Conservation (phyloP, 2,797 vertebrate species). For the Sebastes minor region DNA sequence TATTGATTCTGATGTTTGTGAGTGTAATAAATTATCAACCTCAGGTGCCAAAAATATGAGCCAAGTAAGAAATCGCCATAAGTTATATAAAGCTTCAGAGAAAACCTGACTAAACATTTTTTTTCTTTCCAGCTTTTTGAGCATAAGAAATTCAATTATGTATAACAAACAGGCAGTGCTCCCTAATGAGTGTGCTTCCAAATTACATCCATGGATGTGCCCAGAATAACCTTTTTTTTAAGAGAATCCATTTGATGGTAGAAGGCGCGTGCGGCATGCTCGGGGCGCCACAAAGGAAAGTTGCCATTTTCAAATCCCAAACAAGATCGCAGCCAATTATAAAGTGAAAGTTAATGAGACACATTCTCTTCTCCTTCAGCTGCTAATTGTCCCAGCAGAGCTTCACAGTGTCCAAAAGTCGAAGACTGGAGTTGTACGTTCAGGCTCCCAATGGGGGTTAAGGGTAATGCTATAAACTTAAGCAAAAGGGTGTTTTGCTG, state of each 20-base stretch:
- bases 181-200: conserved; percentile 29
- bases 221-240: conserved; percentile 24
- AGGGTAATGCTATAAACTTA: conserved; percentile 1
- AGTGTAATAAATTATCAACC: neutral
- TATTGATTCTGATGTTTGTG: neutral
- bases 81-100: neutral
- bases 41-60: neutral
- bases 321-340: conserved; percentile 57
- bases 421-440: neutral
- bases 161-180: conserved; percentile 41
- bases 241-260: conserved; percentile 23
- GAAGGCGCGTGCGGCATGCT: neutral
- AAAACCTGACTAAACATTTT: neutral
- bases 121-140: conserved; percentile 1
- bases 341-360: conserved; percentile 52
- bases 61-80: neutral
- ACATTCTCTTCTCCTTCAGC: conserved; percentile 20
- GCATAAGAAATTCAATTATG: conserved; percentile 32
- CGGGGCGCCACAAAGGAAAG: conserved; percentile 6
- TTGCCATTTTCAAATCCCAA: conserved; percentile 43
- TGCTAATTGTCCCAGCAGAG: conserved; percentile 38
- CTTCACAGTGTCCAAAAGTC: neutral
- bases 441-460: conserved; percentile 12
- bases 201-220: conserved; percentile 22
- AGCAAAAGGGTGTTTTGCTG: neutral